Evolutionary conservation across 2,888 invertebrate genomes (phyloP), one percentile per base, ranked within the genome.

Genomic region (Ectropis crepuscularia): DNA sequence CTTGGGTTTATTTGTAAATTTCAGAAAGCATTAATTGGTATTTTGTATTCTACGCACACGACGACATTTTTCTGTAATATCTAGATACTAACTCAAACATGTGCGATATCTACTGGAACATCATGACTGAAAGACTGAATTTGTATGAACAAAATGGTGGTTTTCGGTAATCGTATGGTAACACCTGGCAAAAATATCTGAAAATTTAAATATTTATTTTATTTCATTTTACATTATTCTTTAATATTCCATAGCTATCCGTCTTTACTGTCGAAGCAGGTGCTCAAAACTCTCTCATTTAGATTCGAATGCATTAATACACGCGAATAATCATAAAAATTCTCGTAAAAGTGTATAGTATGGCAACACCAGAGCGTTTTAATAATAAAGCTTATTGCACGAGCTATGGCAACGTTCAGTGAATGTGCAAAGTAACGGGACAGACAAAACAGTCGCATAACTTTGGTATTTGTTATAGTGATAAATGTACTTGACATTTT

Each of bases 361-460:
- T 67, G 68, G 67, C 63, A 51, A 67, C 58, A 62, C 38, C 59
- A 63, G 59, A 67, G 65, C 65, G 65, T 68, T 69, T 71, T 66
- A 64, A 71, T 70, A 67, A 68, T 68, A 69, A 68, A 67, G 54
- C 67, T 71, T 68, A 71, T 71, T 71, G 68, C 68, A 65, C 53
- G 61, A 69, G 68, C 47, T 63, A 66, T 60, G 65, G 68, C 66
- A 67, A 49, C 59, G 46, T 58, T 67, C 63, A 43, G 42, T 67
- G 61, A 54, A 63, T 65, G 64, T 68, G 62, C 53, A 65, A 65
- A 57, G 65, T 55, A 55, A 51, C 10, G 11, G 2, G 11, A 38
- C 38, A 5, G 43, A 42, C 42, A 54, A 54, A 42, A 6, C 61
- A 65, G 61, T 65, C n/a, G 47, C 6, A 43, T 0, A 50, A 36